These are phyloP conservation scores for Phrynosoma blainvillii DNA, from an alignment of 2,113 vertebrate genomes.

Conservation along the genomic window DNA sequence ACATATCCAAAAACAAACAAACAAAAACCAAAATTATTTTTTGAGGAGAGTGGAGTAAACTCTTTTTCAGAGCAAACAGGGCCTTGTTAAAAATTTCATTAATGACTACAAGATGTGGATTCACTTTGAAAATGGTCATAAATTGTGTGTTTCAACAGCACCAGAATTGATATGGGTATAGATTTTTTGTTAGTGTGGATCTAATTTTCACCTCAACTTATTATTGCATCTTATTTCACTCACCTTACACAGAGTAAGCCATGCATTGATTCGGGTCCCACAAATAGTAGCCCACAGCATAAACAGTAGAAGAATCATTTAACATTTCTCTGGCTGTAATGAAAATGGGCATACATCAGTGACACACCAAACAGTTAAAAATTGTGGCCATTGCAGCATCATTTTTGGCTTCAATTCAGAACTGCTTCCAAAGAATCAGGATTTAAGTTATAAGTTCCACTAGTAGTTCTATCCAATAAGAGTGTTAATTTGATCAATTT, in stretches of 20 bases:
- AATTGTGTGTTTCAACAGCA: too few relatives aligned
- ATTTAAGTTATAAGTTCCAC: background rate
- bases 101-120: too few relatives aligned
- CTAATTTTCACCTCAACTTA: background rate
- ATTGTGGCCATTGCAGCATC: slow-evolving; percentile 31
- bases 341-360: slow-evolving; percentile 39
- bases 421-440: slow-evolving; percentile 37
- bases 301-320: background rate
- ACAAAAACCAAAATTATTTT: too few relatives aligned
- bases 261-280: background rate
- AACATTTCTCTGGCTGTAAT: slow-evolving; percentile 25
- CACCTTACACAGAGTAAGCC: background rate
- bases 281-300: slow-evolving; percentile 9
- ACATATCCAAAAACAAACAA: too few relatives aligned
- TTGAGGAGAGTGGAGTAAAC: too few relatives aligned
- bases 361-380: slow-evolving; percentile 23
- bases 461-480: background rate
- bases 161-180: too few relatives aligned
- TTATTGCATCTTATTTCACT: background rate
- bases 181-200: too few relatives aligned
- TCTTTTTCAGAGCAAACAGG: too few relatives aligned
- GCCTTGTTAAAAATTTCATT: too few relatives aligned
- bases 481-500: background rate
- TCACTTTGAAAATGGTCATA: too few relatives aligned
- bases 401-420: slow-evolving; percentile 46